Evolutionary conservation across 2,113 vertebrate genomes (phyloP).

Genomic region (Phodopus roborovskii): DNA sequence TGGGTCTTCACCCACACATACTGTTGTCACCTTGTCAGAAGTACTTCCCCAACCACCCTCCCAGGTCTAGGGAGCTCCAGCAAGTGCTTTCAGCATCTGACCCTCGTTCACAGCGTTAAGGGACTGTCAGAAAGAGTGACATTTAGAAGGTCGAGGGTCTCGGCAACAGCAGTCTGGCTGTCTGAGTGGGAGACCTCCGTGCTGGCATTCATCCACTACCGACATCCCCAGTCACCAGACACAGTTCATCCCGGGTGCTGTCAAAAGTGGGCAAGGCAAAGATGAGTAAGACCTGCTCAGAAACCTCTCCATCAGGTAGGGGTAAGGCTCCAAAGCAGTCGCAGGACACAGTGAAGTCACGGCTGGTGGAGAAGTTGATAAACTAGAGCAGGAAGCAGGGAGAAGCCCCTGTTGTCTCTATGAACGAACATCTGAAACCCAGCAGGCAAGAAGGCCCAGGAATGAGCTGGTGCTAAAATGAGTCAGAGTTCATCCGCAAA

Average conservation of each 20-base stretch:
- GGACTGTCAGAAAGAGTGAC: neutral
- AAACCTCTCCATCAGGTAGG: neutral
- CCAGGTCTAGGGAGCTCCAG: neutral
- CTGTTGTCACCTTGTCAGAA: neutral
- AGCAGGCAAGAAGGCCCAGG: neutral
- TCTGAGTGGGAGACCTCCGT: neutral
- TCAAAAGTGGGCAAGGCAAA: neutral
- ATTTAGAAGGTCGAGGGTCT: neutral
- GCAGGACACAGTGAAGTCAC: neutral
- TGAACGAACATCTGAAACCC: neutral
- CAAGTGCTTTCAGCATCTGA: neutral
- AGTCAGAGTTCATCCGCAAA: fast-evolving
- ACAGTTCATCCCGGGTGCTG: neutral
- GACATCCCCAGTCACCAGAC: neutral
- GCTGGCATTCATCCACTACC: neutral
- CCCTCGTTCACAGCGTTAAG: neutral
- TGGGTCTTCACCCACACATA: neutral
- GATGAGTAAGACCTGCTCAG: neutral
- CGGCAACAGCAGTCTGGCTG: neutral
- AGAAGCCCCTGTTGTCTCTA: neutral
- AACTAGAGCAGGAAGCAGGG: too few relatives aligned
- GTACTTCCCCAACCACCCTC: fast-evolving
- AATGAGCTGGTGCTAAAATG: fast-evolving
- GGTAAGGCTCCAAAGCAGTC: neutral
- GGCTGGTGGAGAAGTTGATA: neutral